Percentiles rank a stretch among this genome's conserved stretches.
These are phyloP conservation scores for Mola mola DNA, from an alignment of 2,113 vertebrate species.

Conservation along the genomic window DNA sequence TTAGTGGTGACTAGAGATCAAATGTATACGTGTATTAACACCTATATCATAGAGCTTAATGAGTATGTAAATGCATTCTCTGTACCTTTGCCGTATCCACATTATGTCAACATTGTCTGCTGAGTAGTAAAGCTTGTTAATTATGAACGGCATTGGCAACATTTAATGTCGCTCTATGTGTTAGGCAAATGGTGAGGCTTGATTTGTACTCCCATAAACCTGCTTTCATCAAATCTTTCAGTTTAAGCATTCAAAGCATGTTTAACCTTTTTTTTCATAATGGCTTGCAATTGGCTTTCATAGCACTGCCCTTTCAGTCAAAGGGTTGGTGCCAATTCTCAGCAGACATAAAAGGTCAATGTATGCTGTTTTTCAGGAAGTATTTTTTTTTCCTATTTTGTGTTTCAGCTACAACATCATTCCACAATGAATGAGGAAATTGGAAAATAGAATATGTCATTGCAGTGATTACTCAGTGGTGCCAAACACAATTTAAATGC, in stretches of 20 bases:
- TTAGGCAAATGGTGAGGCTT: constrained; percentile 2
- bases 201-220: constrained; percentile 15
- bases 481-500: background rate
- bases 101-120: background rate
- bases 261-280: constrained; percentile 57
- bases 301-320: constrained; percentile 63
- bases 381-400: constrained; percentile 56
- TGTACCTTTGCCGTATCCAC: background rate
- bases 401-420: constrained; percentile 25
- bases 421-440: constrained; percentile 33
- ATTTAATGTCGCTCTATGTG: background rate
- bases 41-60: too few species aligned
- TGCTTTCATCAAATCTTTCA: background rate
- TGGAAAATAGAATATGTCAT: constrained; percentile 4
- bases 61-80: too few species aligned
- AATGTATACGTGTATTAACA: too few species aligned
- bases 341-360: constrained; percentile 65
- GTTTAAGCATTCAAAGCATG: constrained; percentile 59
- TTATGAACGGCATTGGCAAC: too few species aligned
- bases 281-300: constrained; percentile 59
- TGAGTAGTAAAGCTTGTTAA: too few species aligned
- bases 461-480: background rate
- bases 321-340: constrained; percentile 61
- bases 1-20: constrained; percentile 1
- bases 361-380: constrained; percentile 41